These are phyloP conservation scores for Reticulitermes speratus DNA, from an alignment of 1,140 invertebrate genomes.

Conservation along the genomic window DNA sequence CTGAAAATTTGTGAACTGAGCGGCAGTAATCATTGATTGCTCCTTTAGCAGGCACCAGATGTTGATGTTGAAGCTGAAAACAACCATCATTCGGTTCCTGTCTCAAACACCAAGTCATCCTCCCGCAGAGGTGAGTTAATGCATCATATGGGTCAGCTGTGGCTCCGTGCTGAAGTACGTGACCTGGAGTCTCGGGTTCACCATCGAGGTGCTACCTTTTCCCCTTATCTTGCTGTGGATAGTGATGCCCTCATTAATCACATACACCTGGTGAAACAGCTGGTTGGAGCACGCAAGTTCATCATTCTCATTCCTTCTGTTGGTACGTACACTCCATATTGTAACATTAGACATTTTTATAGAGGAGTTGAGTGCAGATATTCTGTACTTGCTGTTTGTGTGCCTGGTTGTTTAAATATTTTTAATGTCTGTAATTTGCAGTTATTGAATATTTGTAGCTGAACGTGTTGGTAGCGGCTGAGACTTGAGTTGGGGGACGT, in stretches of 20 bases:
- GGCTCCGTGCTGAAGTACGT: conserved; percentile 71
- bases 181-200: conserved; percentile 60
- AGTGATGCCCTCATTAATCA: conserved; percentile 68
- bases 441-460: no score
- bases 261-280: conserved; percentile 71
- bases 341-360: neutral
- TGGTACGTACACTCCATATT: conserved; percentile 55
- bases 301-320: conserved; percentile 76
- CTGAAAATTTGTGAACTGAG: neutral
- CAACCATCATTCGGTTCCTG: neutral
- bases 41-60: neutral
- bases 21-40: neutral
- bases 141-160: conserved; percentile 73
- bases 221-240: conserved; percentile 75
- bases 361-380: neutral
- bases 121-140: conserved; percentile 47
- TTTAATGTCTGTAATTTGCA: neutral
- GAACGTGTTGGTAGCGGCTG: no score
- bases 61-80: neutral
- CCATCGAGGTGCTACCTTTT: conserved; percentile 52
- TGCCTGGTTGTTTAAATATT: neutral
- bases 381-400: neutral
- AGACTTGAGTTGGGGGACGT: no score
- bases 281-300: conserved; percentile 73
- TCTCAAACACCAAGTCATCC: neutral